Evolutionary conservation across 2,888 invertebrate genomes (phyloP).

Genomic region (Diplazon laetatorius): DNA sequence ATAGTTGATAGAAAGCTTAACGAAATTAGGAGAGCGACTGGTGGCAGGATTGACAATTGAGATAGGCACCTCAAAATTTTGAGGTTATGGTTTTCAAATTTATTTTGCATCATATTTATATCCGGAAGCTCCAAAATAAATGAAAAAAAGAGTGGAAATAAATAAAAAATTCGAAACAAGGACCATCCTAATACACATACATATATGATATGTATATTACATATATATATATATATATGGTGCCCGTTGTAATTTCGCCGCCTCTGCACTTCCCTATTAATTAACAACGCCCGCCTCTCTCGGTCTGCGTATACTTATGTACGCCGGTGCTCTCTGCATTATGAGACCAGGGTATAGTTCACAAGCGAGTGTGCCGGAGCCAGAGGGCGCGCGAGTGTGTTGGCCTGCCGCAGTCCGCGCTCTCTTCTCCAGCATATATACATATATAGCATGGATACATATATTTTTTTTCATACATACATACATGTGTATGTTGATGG

Average conservation of each 20-base stretch:
- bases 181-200: too few species aligned
- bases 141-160: too few species aligned
- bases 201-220: too few species aligned
- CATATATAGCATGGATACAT: neutral
- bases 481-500: neutral
- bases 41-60: too few species aligned
- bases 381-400: neutral
- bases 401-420: conserved; percentile 38
- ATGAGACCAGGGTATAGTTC: conserved; percentile 24
- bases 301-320: conserved; percentile 43
- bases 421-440: neutral
- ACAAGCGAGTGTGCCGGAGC: conserved; percentile 25
- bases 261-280: conserved; percentile 78
- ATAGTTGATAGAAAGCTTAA: too few species aligned
- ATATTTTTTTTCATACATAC: too few species aligned
- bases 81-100: too few species aligned
- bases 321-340: conserved; percentile 36
- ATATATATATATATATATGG: conserved; percentile 36
- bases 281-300: conserved; percentile 66
- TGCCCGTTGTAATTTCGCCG: conserved; percentile 62
- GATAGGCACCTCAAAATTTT: too few species aligned
- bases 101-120: too few species aligned
- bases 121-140: too few species aligned
- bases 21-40: too few species aligned
- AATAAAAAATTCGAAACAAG: too few species aligned